Evolutionary conservation across 2,888 invertebrate genomes (phyloP), one percentile per base, ranked within the genome.

Genomic region (Xestia sexstrigata): DNA sequence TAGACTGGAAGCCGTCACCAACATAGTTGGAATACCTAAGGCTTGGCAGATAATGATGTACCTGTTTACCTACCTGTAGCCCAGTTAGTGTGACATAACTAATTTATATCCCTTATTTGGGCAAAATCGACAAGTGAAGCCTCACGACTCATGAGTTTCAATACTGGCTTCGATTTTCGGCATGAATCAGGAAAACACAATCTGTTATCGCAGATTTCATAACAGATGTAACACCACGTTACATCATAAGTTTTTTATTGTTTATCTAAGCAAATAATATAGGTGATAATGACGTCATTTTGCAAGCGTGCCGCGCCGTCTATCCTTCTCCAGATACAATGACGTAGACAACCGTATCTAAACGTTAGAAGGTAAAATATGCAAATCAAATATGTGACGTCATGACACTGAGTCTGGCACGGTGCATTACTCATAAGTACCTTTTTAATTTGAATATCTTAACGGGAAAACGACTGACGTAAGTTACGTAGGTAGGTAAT

Each of bases 311-410:
- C 58, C 70, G 39, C 30, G 78, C 63, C 30, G 83, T 82, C 78
- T 78, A n/a, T 70, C 9, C 68, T 45, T 45, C 30, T 74, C 45
- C 20, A 74, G 71, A 63, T 62, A 7, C 35, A 17, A n/a, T 79
- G 83, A 82, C 83, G 82, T 72, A n/a, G 45, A 23, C 49, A 47
- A 26, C 74, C 55, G 23, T 74, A 74, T 70, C 49, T 49, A 52
- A 26, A 55, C 42, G 47, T 35, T 4, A 30, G 45, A 62, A 49
- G 42, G 65, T 42, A 63, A 55, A 52, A 62, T 70, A 76, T 80
- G 69, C 55, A 76, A 73, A 76, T 77, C 13, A 55, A 45, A 66
- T 26, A 52, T 42, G 5, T 78, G 73, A 75, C 74, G 79, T 71
- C 75, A 74, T 7, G 26, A n/a, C 52, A 49, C 52, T 3, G 60